These are phyloP conservation scores for Carassius carassius DNA, from an alignment of 2,113 vertebrate species.

Conservation along the genomic window DNA sequence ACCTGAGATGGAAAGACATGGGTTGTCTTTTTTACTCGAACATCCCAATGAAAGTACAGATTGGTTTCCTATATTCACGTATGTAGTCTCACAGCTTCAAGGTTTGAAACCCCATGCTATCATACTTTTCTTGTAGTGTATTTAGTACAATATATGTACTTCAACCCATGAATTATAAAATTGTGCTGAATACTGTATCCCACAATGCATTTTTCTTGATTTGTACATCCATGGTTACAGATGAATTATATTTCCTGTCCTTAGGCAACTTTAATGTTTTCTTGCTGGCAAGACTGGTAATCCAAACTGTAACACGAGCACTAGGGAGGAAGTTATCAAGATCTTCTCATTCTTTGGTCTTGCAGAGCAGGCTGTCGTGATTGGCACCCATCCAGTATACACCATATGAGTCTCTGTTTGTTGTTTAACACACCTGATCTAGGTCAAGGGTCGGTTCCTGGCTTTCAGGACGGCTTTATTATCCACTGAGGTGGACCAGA, in stretches of 20 bases:
- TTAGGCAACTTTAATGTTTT: neutral
- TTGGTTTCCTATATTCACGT: neutral
- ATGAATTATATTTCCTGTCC: conserved; percentile 24
- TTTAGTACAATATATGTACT: neutral
- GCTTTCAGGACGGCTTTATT: conserved; percentile 50
- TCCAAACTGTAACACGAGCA: conserved; percentile 20
- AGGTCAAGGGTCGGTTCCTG: conserved; percentile 62
- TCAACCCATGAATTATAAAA: too few species aligned
- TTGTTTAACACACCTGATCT: conserved; percentile 69
- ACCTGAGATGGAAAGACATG: neutral
- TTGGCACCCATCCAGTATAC: conserved; percentile 14
- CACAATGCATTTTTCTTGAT: neutral
- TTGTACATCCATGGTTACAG: neutral
- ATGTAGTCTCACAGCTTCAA: neutral
- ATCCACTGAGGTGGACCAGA: conserved; percentile 65
- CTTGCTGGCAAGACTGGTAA: conserved; percentile 18
- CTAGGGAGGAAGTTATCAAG: conserved; percentile 31
- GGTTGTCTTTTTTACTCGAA: neutral
- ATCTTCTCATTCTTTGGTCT: conserved; percentile 20
- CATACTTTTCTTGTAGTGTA: neutral
- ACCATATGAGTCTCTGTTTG: conserved; percentile 20
- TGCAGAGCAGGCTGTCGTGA: neutral
- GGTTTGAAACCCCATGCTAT: neutral
- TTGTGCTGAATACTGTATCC: neutral
- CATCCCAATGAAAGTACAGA: neutral